Conservation (phyloP, 2,797 vertebrate genomes). For the Protosalanx chinensis region DNA sequence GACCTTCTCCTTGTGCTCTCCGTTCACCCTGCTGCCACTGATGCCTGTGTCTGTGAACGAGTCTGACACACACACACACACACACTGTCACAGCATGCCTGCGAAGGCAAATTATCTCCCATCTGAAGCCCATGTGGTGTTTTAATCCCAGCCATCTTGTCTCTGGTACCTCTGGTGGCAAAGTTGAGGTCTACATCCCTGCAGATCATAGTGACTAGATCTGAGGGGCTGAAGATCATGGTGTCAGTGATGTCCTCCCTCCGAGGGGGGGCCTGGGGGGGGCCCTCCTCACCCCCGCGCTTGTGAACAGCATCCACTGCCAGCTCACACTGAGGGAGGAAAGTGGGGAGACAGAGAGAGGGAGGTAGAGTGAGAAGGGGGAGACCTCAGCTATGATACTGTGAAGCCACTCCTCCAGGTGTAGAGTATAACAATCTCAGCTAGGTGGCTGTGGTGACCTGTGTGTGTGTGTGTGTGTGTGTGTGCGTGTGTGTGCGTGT, state of each 20-base stretch:
- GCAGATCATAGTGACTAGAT: slow-evolving; percentile 87
- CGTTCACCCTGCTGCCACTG: slow-evolving; percentile 82
- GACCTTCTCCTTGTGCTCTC: slow-evolving; percentile 90
- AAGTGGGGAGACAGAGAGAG: neutral
- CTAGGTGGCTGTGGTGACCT: neutral
- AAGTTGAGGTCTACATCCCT: slow-evolving; percentile 89
- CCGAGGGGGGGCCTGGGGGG: slow-evolving; percentile 66
- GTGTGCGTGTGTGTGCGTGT: neutral
- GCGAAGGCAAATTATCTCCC: neutral
- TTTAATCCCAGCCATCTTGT: neutral
- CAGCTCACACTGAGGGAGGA: slow-evolving; percentile 79
- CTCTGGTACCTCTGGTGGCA: slow-evolving; percentile 82
- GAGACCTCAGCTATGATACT: too few relatives aligned
- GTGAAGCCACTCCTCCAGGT: too few relatives aligned
- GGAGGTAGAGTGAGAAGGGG: neutral
- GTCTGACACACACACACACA: slow-evolving; percentile 65
- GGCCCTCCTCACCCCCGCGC: slow-evolving; percentile 59
- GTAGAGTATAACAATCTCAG: too few relatives aligned
- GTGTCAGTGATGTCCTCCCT: slow-evolving; percentile 91
- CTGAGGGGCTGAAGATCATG: slow-evolving; percentile 88
- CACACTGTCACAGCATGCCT: neutral
- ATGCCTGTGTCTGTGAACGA: slow-evolving; percentile 89
- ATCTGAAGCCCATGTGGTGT: neutral
- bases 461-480: neutral
- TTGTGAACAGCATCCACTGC: slow-evolving; percentile 91